Percentiles rank a stretch among this genome's conserved stretches.
These are phyloP conservation scores for Epizoanthus ramosus DNA, from an alignment of 92 coral and sea anemone species.

Conservation along the genomic window DNA sequence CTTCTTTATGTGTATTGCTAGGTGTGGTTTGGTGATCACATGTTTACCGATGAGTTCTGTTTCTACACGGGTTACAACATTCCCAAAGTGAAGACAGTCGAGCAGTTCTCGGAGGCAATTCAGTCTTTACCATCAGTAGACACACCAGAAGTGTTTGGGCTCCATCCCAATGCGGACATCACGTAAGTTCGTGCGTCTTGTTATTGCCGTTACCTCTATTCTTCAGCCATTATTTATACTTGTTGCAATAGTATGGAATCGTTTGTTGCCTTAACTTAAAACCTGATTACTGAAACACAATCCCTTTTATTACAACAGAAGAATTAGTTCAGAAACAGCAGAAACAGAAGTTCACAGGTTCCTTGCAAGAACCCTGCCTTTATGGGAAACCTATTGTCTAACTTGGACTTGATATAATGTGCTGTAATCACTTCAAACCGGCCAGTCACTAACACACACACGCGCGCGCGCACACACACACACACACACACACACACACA, in stretches of 20 bases:
- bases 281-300: too few species aligned
- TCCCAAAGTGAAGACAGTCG: conserved; percentile 79
- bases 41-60: conserved; percentile 80
- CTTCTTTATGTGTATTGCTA: conserved; percentile 1
- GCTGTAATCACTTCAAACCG: too few species aligned
- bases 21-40: conserved; percentile 94
- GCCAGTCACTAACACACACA: too few species aligned
- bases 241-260: too few species aligned
- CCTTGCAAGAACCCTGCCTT: too few species aligned
- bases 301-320: too few species aligned
- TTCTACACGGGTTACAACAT: conserved; percentile 86
- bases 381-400: too few species aligned
- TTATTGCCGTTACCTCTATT: too few species aligned
- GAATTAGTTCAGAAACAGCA: too few species aligned
- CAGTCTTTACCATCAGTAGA: conserved; percentile 87
- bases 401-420: too few species aligned
- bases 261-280: too few species aligned
- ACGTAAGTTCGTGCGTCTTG: conserved; percentile 63
- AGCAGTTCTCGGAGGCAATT: conserved; percentile 83
- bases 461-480: background rate
- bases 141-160: conserved; percentile 89
- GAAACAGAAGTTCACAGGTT: too few species aligned
- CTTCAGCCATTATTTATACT: background rate
- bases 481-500: background rate
- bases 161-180: conserved; percentile 89